A percentile compares a stretch with the other conserved stretches of the same genome.
phyloP scores from a whole-genome alignment of 2,113 vertebrate genomes.

The Myotis brandtii region DNA sequence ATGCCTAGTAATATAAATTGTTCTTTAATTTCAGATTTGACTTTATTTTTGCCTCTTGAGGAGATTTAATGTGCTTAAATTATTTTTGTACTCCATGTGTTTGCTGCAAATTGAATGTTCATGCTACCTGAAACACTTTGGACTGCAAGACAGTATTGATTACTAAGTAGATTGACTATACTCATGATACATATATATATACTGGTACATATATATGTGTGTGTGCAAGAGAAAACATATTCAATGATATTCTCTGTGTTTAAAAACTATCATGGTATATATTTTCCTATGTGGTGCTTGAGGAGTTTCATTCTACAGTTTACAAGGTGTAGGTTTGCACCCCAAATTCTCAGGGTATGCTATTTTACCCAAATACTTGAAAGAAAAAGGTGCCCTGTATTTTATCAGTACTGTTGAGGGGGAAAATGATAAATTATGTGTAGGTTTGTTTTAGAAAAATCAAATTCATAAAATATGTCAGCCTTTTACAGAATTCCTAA shows the following conservation, averaged over 20 bases:
- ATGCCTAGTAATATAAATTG: background rate
- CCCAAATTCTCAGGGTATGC: constrained; percentile 86
- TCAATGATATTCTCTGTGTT: constrained; percentile 76
- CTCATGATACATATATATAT: constrained; percentile 45
- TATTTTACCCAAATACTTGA: constrained; percentile 86
- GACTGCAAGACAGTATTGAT: constrained; percentile 82
- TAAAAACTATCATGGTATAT: constrained; percentile 66
- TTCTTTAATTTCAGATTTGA: constrained; percentile 43
- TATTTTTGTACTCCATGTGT: background rate
- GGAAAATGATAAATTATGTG: constrained; percentile 68
- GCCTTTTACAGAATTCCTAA: constrained; percentile 77
- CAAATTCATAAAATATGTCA: constrained; percentile 72
- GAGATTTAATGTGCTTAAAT: constrained; percentile 61
- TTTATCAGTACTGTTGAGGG: constrained; percentile 77
- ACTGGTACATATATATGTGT: background rate
- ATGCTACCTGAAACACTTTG: constrained; percentile 66
- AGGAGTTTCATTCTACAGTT: constrained; percentile 82
- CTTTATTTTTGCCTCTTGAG: constrained; percentile 65
- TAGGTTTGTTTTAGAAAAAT: constrained; percentile 71
- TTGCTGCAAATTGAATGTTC: constrained; percentile 16
- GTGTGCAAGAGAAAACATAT: constrained; percentile 32
- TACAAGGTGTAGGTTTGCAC: constrained; percentile 86
- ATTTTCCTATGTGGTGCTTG: constrained; percentile 84
- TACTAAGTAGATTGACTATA: constrained; percentile 66
- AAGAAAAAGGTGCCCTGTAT: constrained; percentile 81